Base-by-base conservation (phyloP, 2,797 vertebrate genomes). In the Sciurus vulgaris region DNA sequence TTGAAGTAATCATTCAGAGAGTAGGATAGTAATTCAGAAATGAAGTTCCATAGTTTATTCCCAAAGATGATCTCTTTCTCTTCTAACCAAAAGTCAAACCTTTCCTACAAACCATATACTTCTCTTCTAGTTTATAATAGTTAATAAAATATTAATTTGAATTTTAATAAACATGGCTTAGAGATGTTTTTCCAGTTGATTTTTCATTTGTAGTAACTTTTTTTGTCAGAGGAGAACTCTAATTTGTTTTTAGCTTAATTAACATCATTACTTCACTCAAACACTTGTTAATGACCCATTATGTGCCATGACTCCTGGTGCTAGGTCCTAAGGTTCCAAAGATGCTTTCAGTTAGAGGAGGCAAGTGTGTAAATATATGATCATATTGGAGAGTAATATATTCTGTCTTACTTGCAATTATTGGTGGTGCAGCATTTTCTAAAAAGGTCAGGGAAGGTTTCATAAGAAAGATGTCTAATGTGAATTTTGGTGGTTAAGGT, bases 141-240 rank as follows among this genome's bases (percentile, higher is more conserved):
- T 63, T 70, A 73, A 88, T 20, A 78, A 85, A 61, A 77, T 85
- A 78, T 33, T 86, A 82, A 5, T 70, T 73, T 59, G 20, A 79
- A 33, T 78, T 49, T 26, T 35, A 13, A 24, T 35, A 59, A 74
- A 78, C 35, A 17, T 56, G n/a, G 10, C n/a, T 91, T 61, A 49
- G 14, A 56, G 26, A 47, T 63, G 33, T 54, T 89, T 74, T 41
- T 14, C 26, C 44, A 79, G 12, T 72, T 91, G 26, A 61, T 10
- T 89, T 93, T 93, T 86, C 47, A 69, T 86, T 90, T 86, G 35
- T 74, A 69, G 35, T n/a, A 28, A 14, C 3, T n/a, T 28, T n/a
- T 15, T 73, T 38, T 38, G n/a, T 8, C 18, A 49, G 15, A 78
- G 15, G 35, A 65, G 44, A 69, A 76, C 12, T 79, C 8, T 72